These are phyloP conservation scores for Orius insidiosus DNA, from an alignment of 1,140 invertebrate species.

Conservation along the genomic window DNA sequence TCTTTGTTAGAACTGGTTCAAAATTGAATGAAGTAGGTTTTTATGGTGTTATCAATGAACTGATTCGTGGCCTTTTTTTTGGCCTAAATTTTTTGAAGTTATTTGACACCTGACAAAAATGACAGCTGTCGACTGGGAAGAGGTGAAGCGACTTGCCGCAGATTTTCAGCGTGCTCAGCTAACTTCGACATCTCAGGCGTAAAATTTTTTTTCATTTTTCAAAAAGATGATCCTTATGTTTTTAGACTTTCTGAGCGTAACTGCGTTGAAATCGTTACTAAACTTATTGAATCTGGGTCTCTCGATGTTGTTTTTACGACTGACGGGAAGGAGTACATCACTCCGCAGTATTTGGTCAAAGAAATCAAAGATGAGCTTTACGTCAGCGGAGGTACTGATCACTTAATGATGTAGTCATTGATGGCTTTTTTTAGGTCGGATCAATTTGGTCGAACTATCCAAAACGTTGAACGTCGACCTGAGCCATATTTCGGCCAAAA, in stretches of 20 bases:
- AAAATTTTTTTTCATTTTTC: slow-evolving; percentile 21
- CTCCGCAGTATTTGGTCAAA: slow-evolving; percentile 68
- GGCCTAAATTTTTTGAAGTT: too few species aligned
- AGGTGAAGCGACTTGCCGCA: slow-evolving; percentile 86
- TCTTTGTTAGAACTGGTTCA: slow-evolving; percentile 1
- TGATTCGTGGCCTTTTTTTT: too few species aligned
- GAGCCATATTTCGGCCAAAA: slow-evolving; percentile 50
- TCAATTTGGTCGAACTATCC: slow-evolving; percentile 77
- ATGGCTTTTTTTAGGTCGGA: slow-evolving; percentile 33
- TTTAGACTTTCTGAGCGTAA: slow-evolving; percentile 89
- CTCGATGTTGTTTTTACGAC: slow-evolving; percentile 86
- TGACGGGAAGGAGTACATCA: slow-evolving; percentile 96
- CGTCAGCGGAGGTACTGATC: slow-evolving; percentile 49
- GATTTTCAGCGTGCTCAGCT: slow-evolving; percentile 95
- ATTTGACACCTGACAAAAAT: slow-evolving; percentile 28
- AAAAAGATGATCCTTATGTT: slow-evolving; percentile 24
- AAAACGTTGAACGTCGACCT: slow-evolving; percentile 79
- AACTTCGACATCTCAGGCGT: slow-evolving; percentile 76
- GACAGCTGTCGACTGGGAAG: slow-evolving; percentile 78
- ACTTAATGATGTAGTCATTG: too few species aligned
- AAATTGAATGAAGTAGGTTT: background rate
- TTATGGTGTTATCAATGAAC: background rate
- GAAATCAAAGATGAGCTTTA: slow-evolving; percentile 87
- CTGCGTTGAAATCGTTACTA: slow-evolving; percentile 88
- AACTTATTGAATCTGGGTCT: slow-evolving; percentile 69